A percentile compares a stretch with the other conserved stretches of the same genome.
phyloP scores from a whole-genome alignment of 2,113 vertebrate species.

The Carlito syrichta region DNA sequence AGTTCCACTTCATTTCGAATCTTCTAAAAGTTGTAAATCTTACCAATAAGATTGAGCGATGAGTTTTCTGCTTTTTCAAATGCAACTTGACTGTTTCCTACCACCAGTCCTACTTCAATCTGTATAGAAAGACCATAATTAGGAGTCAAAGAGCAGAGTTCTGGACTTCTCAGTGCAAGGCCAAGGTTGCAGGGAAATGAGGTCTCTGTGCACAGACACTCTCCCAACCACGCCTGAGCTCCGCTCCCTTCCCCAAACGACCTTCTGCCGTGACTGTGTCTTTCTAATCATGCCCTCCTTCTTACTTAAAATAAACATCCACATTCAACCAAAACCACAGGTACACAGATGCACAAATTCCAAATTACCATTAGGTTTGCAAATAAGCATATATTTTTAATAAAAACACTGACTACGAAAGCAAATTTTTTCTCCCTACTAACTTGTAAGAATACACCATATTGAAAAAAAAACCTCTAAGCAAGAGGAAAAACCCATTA shows the following conservation, averaged over 20 bases:
- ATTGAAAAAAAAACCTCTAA: constrained; percentile 5
- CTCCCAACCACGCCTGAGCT: neutral
- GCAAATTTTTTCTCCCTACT: neutral
- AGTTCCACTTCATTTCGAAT: neutral
- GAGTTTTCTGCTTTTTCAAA: constrained; percentile 97
- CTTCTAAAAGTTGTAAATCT: constrained; percentile 75
- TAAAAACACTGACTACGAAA: neutral
- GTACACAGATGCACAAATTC: neutral
- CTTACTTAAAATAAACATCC: neutral
- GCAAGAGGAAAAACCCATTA: no score
- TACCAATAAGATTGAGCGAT: constrained; percentile 92
- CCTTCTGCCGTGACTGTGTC: neutral
- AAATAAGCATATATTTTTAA: constrained; percentile 33
- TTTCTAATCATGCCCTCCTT: neutral
- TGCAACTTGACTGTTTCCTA: constrained; percentile 95
- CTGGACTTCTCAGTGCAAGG: neutral
- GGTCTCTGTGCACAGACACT: neutral
- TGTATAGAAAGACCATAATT: constrained; percentile 73
- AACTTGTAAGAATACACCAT: neutral
- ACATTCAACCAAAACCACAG: neutral
- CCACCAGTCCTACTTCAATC: constrained; percentile 92
- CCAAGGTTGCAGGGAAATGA: neutral
- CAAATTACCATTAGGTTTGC: neutral
- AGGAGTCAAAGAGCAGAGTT: neutral
- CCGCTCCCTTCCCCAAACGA: neutral